Conservation (phyloP, 2,888 invertebrate species). For the Xestia rhomboidea region DNA sequence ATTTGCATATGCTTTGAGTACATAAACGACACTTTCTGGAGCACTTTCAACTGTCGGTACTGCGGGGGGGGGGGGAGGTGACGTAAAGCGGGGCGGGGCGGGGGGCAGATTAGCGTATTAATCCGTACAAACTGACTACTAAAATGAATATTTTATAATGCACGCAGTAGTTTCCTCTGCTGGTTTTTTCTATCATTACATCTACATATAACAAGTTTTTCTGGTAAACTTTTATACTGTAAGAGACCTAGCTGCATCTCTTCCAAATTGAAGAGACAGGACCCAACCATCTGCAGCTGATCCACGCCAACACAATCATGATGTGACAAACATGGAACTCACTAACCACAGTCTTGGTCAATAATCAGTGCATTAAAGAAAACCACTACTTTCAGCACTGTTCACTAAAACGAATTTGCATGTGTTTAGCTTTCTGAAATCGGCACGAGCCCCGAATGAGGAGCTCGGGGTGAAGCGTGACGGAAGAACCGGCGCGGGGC, state of each 20-base stretch:
- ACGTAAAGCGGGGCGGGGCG: constrained; percentile 62
- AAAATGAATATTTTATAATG: constrained; percentile 13
- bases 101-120: constrained; percentile 62
- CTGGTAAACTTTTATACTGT: neutral
- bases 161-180: neutral
- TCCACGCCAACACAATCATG: neutral
- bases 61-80: constrained; percentile 50
- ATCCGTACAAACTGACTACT: constrained; percentile 57
- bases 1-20: constrained; percentile 91
- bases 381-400: constrained; percentile 1
- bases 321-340: neutral
- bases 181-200: neutral
- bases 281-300: neutral
- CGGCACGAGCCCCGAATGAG: constrained; percentile 66
- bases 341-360: neutral
- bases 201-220: neutral
- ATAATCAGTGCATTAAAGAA: neutral
- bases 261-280: neutral
- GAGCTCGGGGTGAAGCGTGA: constrained; percentile 68
- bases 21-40: constrained; percentile 90
- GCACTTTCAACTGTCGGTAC: constrained; percentile 80
- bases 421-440: constrained; percentile 83
- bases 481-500: constrained; percentile 56
- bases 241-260: neutral
- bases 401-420: constrained; percentile 83